phyloP scores from a whole-genome alignment of 1,140 invertebrate genomes.

The Bombus fervidus region DNA sequence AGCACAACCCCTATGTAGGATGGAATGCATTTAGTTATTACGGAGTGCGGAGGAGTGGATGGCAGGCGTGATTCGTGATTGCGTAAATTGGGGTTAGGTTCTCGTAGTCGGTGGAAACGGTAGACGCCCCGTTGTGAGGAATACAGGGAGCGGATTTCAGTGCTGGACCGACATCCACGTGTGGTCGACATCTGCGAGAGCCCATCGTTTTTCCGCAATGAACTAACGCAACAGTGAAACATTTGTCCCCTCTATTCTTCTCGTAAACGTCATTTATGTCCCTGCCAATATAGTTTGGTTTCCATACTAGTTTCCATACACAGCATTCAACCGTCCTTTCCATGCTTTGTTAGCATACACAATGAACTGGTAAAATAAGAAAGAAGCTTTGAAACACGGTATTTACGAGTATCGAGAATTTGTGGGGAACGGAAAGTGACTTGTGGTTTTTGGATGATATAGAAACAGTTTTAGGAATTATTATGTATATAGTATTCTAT shows the following conservation, averaged over 20 bases:
- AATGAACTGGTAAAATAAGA: slow-evolving; percentile 29
- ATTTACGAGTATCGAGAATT: background rate
- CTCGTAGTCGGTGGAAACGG: background rate
- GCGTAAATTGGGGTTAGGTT: slow-evolving; percentile 44
- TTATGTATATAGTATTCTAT: background rate
- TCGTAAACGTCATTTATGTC: slow-evolving; percentile 9
- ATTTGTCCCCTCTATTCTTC: slow-evolving; percentile 27
- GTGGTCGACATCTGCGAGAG: slow-evolving; percentile 64
- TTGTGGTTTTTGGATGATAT: background rate
- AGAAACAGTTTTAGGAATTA: background rate
- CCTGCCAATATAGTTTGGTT: background rate
- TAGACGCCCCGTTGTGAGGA: slow-evolving; percentile 51
- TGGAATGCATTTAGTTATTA: slow-evolving; percentile 54
- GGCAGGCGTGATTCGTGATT: slow-evolving; percentile 31
- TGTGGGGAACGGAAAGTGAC: too few relatives aligned
- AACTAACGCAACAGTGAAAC: slow-evolving; percentile 28
- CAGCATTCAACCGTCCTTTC: slow-evolving; percentile 13
- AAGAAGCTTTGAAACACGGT: background rate
- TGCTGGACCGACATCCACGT: slow-evolving; percentile 30
- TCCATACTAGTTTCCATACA: background rate
- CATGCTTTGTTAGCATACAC: slow-evolving; percentile 61
- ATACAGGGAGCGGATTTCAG: slow-evolving; percentile 56
- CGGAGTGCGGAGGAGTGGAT: slow-evolving; percentile 37
- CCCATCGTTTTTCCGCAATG: slow-evolving; percentile 59
- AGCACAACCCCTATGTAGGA: background rate